A percentile compares a stretch with the other conserved stretches of the same genome.
Conservation (phyloP, 2,797 vertebrate species). For the Poeciliopsis turneri region DNA sequence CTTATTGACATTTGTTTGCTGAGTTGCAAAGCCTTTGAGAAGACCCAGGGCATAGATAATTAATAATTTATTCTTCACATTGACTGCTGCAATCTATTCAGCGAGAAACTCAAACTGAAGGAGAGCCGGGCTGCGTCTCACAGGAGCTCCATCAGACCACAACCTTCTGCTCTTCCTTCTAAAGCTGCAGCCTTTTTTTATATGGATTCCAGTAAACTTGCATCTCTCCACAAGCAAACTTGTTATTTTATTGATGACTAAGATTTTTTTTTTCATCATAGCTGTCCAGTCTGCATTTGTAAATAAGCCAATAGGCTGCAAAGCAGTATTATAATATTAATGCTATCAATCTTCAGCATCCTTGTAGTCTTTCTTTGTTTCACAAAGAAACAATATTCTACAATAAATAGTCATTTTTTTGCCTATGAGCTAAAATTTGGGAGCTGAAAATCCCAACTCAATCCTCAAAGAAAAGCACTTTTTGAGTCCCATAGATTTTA, state of each 20-base stretch:
- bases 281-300: neutral
- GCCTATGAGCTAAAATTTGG: neutral
- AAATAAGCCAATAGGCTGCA: neutral
- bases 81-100: neutral
- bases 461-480: neutral
- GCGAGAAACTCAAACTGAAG: neutral
- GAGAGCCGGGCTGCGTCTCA: neutral
- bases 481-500: neutral
- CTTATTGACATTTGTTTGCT: neutral
- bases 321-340: neutral
- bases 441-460: neutral
- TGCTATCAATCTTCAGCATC: neutral
- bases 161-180: neutral
- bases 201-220: neutral
- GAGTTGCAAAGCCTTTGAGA: neutral
- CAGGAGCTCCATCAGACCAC: neutral
- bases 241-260: neutral
- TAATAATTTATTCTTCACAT: conserved; percentile 3
- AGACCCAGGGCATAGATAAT: neutral
- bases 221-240: neutral
- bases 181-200: neutral
- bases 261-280: neutral
- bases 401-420: neutral
- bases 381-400: neutral
- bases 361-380: neutral